Evolutionary conservation across 2,113 vertebrate genomes (phyloP), one percentile per base, ranked within the genome.

Genomic region (Platichthys flesus): DNA sequence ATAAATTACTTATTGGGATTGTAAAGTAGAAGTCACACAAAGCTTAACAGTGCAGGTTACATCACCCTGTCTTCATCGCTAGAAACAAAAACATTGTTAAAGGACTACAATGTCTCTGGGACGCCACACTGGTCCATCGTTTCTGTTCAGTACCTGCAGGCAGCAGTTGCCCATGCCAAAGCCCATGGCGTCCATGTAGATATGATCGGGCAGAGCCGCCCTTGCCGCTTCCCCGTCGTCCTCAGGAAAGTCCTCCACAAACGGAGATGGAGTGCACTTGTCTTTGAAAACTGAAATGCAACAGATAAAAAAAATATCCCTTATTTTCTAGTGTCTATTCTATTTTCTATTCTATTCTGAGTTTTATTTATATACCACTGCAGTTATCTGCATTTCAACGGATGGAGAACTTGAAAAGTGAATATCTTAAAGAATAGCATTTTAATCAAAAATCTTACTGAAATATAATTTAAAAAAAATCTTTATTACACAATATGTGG

Each of bases 111-210:
- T 16, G 45, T 16, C 45, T 47, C 45, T 16, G 45, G 3, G 52
- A 62, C 7, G n/a, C 5, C n/a, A n/a, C 0, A 0, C 2, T 3
- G 16, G 31, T 31, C 31, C 31, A 31, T 31, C 6, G 6, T 31
- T 24, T 54, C 7, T 0, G 21, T 24, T 9, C 60, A 20, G 76
- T 95, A 98, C 98, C 97, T 99, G 98, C 67, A 99, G 96, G 59
- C 98, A 99, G 78, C 98, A 99, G 89, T 99, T 99, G 76, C 98
- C 98, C 98, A 98, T 98, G 78, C 98, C 98, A 60, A 99, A 99
- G 10, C 98, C 98, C 97, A 99, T 98, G 82, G 96, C 96, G 26
- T 99, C 98, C 98, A 99, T 99, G 84, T 99, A 99, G 85, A 99
- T 97, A 28, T 97, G 96, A 80, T 99, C 96, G 0, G 96, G 95